These are phyloP conservation scores for Hecatera dysodea DNA, from an alignment of 2,888 invertebrate genomes.

Conservation along the genomic window DNA sequence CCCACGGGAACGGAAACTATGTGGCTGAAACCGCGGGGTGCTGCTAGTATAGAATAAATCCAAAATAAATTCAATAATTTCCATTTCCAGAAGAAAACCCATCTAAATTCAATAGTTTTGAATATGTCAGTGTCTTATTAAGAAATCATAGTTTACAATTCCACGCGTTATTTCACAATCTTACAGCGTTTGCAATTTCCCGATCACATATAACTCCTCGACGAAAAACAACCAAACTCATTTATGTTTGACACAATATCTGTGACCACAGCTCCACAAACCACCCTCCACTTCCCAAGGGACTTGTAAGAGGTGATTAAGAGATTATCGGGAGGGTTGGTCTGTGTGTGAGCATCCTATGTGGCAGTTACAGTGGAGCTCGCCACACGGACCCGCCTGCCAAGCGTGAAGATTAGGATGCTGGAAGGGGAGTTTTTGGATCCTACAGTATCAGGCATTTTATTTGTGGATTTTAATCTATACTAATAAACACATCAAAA, in stretches of 20 bases:
- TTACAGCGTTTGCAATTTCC: no score
- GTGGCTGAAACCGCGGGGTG: no score
- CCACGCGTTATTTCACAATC: no score
- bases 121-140: no score
- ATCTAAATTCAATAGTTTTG: no score
- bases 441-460: slow-evolving; percentile 16
- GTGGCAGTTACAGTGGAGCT: slow-evolving; percentile 27
- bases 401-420: slow-evolving; percentile 51
- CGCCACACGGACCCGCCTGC: slow-evolving; percentile 9
- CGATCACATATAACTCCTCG: neutral
- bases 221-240: neutral
- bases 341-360: slow-evolving; percentile 24
- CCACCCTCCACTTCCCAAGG: slow-evolving; percentile 46
- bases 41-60: no score
- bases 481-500: no score
- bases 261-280: slow-evolving; percentile 15
- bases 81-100: no score
- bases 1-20: no score
- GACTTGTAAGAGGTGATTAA: slow-evolving; percentile 55
- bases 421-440: slow-evolving; percentile 9
- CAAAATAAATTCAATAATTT: no score
- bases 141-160: no score
- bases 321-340: slow-evolving; percentile 51
- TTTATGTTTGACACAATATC: slow-evolving; percentile 7
- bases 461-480: slow-evolving; percentile 1